Evolutionary conservation across 1,140 invertebrate species (phyloP).

Genomic region (Plectus sambesii): DNA sequence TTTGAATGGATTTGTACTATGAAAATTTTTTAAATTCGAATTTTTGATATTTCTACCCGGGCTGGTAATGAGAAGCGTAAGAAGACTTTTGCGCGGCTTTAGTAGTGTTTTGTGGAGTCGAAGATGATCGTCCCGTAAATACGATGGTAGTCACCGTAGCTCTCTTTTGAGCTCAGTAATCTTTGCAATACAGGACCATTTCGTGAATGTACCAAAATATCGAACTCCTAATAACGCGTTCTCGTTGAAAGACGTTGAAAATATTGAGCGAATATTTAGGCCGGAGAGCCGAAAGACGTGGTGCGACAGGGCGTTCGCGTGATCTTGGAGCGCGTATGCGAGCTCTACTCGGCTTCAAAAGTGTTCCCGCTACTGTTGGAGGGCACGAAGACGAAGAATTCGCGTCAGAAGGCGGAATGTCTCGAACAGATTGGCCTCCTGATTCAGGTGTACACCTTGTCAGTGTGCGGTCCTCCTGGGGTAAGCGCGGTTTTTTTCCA

Average conservation of each 20-base stretch:
- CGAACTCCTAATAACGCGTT: conserved; percentile 14
- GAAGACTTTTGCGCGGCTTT: no score
- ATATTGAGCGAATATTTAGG: conserved; percentile 52
- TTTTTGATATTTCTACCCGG: no score
- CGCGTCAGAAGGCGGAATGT: conserved; percentile 85
- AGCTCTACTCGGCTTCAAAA: conserved; percentile 76
- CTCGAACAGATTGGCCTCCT: conserved; percentile 75
- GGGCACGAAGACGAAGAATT: conserved; percentile 81
- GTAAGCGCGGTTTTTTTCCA: conserved; percentile 7
- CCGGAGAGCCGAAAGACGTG: conserved; percentile 89
- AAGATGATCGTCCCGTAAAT: no score
- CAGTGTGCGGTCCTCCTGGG: conserved; percentile 56
- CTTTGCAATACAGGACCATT: no score
- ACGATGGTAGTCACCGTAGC: no score
- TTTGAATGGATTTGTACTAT: no score
- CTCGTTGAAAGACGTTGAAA: conserved; percentile 11
- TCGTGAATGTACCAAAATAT: no score
- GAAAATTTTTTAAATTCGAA: no score
- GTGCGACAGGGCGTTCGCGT: conserved; percentile 72
- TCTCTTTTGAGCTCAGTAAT: no score
- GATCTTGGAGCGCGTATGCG: conserved; percentile 70
- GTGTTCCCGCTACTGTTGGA: conserved; percentile 81
- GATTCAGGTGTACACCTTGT: conserved; percentile 71
- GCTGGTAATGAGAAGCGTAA: no score
- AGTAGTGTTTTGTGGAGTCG: no score